Percentiles rank a stretch among this genome's conserved stretches.
Conservation (phyloP, 1,140 invertebrate species). For the Dendrolimus punctatus region DNA sequence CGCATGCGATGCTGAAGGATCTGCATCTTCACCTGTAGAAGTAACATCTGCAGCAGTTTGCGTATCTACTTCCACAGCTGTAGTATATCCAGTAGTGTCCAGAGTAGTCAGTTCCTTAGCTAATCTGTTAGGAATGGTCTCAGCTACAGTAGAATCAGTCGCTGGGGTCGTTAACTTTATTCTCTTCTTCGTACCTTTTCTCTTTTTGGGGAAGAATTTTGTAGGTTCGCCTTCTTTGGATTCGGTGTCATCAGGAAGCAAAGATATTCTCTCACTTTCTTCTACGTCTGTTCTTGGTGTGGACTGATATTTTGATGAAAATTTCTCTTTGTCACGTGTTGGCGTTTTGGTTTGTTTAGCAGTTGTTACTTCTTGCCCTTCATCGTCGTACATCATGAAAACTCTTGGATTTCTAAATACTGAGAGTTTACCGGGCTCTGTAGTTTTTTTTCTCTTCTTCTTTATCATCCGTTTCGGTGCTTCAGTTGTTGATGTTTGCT, state of each 20-base stretch:
- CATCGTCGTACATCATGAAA: conserved; percentile 38
- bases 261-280: conserved; percentile 40
- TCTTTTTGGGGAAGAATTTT: conserved; percentile 47
- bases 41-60: not conserved
- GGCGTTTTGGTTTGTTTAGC: conserved; percentile 6
- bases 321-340: conserved; percentile 9
- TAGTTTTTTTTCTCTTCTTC: conserved; percentile 17
- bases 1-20: conserved; percentile 1
- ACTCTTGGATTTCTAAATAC: conserved; percentile 50
- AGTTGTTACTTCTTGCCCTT: conserved; percentile 23
- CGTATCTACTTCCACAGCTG: conserved; percentile 1
- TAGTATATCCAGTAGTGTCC: conserved; percentile 10
- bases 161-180: conserved; percentile 16
- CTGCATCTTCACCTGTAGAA: not conserved
- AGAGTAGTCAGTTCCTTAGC: conserved; percentile 8
- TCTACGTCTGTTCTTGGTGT: conserved; percentile 14
- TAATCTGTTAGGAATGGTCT: conserved; percentile 13
- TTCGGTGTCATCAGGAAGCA: conserved; percentile 35
- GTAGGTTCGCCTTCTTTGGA: conserved; percentile 45
- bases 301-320: conserved; percentile 24
- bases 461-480: conserved; percentile 11
- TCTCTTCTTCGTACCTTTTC: conserved; percentile 31
- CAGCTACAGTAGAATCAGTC: conserved; percentile 24
- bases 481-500: conserved; percentile 10
- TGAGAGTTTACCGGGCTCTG: conserved; percentile 37